These are phyloP conservation scores for Bostrychus sinensis DNA, from an alignment of 2,113 vertebrate genomes.

Conservation along the genomic window DNA sequence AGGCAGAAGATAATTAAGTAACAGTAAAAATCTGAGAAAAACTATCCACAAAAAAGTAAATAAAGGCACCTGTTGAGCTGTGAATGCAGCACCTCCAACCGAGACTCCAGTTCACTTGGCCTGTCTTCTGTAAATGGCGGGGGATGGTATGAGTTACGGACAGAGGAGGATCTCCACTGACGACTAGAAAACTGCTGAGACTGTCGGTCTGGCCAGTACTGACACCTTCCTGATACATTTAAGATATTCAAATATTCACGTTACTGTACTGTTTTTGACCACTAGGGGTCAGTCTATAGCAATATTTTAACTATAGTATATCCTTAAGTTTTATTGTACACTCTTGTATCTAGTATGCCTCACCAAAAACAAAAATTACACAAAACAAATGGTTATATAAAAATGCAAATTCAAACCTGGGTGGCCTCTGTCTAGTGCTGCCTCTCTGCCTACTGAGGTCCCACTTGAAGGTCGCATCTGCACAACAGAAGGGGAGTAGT, in stretches of 20 bases:
- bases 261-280: background rate
- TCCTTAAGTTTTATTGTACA: background rate
- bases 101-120: slow-evolving; percentile 84
- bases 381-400: background rate
- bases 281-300: background rate
- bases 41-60: background rate
- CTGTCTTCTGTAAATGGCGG: slow-evolving; percentile 71
- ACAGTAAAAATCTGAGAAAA: background rate
- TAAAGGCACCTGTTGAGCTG: slow-evolving; percentile 89
- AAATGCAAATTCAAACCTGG: slow-evolving; percentile 52
- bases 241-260: background rate
- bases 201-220: slow-evolving; percentile 84
- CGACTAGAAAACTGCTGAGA: slow-evolving; percentile 58
- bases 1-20: background rate
- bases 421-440: slow-evolving; percentile 56
- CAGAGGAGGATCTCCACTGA: slow-evolving; percentile 79
- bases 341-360: background rate
- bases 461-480: slow-evolving; percentile 65
- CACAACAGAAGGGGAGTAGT: slow-evolving; percentile 72
- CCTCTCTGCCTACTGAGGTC: slow-evolving; percentile 43
- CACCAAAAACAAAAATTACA: background rate
- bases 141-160: slow-evolving; percentile 61
- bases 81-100: slow-evolving; percentile 89
- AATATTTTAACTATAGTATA: background rate
- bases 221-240: slow-evolving; percentile 81